Percentiles rank a stretch among this genome's conserved stretches.
phyloP scores from a whole-genome alignment of 64 coral and sea anemone species.

The Actinia tenebrosa region DNA sequence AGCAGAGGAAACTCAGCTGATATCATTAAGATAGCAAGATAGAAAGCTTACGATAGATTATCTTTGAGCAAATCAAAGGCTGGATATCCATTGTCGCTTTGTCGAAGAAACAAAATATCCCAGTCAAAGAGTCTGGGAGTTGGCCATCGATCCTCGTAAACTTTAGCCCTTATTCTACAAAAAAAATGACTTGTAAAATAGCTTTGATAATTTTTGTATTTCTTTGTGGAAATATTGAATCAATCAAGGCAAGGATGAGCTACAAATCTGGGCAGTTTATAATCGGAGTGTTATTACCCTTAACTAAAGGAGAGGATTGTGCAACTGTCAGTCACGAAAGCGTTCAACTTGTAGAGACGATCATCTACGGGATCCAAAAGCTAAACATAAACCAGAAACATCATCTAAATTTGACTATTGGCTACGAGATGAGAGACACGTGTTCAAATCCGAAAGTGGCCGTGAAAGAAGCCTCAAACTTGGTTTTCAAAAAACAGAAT shows the following conservation, averaged over 20 bases:
- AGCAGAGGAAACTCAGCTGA: background rate
- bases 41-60: background rate
- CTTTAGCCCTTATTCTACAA: background rate
- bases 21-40: background rate
- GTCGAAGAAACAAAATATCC: background rate
- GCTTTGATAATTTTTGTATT: background rate
- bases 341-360: slow-evolving; percentile 41
- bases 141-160: background rate
- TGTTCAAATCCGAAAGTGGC: slow-evolving; percentile 23
- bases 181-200: background rate
- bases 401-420: slow-evolving; percentile 17
- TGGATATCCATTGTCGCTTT: background rate
- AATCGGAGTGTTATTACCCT: slow-evolving; percentile 56
- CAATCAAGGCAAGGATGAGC: background rate
- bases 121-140: background rate
- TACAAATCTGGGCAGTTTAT: slow-evolving; percentile 48
- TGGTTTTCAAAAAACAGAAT: background rate
- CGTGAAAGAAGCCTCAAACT: slow-evolving; percentile 29
- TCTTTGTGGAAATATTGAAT: background rate
- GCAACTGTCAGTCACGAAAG: slow-evolving; percentile 17
- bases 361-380: slow-evolving; percentile 39
- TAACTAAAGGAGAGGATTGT: slow-evolving; percentile 46
- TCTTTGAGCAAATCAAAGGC: background rate
- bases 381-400: slow-evolving; percentile 21
- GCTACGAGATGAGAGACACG: slow-evolving; percentile 74